Conservation (phyloP, 2,113 vertebrate genomes). For the Stegastes partitus region DNA sequence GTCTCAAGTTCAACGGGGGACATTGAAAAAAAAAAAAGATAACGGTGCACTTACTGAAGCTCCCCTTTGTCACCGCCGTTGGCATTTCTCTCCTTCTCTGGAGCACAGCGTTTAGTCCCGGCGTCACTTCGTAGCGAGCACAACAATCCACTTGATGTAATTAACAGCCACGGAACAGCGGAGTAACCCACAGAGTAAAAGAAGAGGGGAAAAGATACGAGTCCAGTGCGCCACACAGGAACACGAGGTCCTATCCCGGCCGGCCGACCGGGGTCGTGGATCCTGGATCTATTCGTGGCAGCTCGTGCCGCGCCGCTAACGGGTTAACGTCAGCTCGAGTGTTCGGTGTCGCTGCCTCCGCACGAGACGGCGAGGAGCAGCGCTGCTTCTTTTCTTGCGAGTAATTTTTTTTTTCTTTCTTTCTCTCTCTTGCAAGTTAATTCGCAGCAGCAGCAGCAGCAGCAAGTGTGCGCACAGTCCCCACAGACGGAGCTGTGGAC, state of each 20-base stretch:
- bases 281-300: constrained; percentile 71
- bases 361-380: constrained; percentile 10
- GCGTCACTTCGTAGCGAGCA: constrained; percentile 60
- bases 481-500: constrained; percentile 48
- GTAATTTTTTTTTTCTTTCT: constrained; percentile 8
- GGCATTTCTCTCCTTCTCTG: constrained; percentile 78
- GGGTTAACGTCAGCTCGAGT: constrained; percentile 60
- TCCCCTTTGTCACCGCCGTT: constrained; percentile 78
- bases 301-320: constrained; percentile 51
- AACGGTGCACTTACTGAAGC: constrained; percentile 80
- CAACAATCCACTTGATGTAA: constrained; percentile 76
- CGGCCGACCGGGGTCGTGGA: constrained; percentile 60
- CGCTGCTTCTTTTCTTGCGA: constrained; percentile 14
- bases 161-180: constrained; percentile 30
- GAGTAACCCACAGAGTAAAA: constrained; percentile 33
- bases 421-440: constrained; percentile 44
- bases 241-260: constrained; percentile 75
- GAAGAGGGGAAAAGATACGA: constrained; percentile 28
- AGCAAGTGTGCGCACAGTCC: constrained; percentile 25
- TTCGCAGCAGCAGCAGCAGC: constrained; percentile 6
- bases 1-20: constrained; percentile 58
- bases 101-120: constrained; percentile 63
- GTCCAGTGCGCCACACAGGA: constrained; percentile 58
- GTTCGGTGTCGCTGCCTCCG: constrained; percentile 35
- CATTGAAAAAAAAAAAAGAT: constrained; percentile 31